Conservation (phyloP, 2,888 invertebrate genomes). For the Drosophila hawaiiensis region DNA sequence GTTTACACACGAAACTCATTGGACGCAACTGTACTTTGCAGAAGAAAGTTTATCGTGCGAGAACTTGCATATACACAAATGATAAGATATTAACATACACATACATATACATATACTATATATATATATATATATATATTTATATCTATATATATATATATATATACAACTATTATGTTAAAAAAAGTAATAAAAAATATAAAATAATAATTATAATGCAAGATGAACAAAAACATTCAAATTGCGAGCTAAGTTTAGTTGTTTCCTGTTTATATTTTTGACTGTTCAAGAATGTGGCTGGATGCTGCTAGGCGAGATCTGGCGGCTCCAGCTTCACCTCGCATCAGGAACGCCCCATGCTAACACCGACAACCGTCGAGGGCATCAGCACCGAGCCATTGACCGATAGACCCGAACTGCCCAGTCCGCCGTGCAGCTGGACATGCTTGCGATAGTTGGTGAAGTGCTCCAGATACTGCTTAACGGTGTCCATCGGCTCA, state of each 20-base stretch:
- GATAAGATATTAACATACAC: slow-evolving; percentile 52
- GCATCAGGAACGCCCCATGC: slow-evolving; percentile 65
- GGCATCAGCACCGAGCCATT: slow-evolving; percentile 47
- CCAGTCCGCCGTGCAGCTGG: slow-evolving; percentile 58
- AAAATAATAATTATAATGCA: slow-evolving; percentile 38
- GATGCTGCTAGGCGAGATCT: slow-evolving; percentile 40
- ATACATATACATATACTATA: slow-evolving; percentile 26
- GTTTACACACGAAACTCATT: slow-evolving; percentile 19
- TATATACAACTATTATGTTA: slow-evolving; percentile 74
- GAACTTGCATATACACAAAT: slow-evolving; percentile 41
- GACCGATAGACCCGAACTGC: slow-evolving; percentile 24
- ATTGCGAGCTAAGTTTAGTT: neutral
- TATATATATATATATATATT: slow-evolving; percentile 47
- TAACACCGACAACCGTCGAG: slow-evolving; percentile 26
- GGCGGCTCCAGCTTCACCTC: slow-evolving; percentile 72
- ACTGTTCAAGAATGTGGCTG: slow-evolving; percentile 3
- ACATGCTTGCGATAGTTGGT: slow-evolving; percentile 92
- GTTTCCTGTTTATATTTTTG: neutral
- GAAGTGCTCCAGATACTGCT: slow-evolving; percentile 97
- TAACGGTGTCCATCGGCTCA: slow-evolving; percentile 95
- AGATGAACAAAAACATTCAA: slow-evolving; percentile 19
- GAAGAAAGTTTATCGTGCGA: slow-evolving; percentile 27
- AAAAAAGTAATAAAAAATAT: slow-evolving; percentile 35
- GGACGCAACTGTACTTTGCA: slow-evolving; percentile 43
- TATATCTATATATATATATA: slow-evolving; percentile 41